phyloP scores from a whole-genome alignment of 1,140 invertebrate species.

The Bombus waltoni region DNA sequence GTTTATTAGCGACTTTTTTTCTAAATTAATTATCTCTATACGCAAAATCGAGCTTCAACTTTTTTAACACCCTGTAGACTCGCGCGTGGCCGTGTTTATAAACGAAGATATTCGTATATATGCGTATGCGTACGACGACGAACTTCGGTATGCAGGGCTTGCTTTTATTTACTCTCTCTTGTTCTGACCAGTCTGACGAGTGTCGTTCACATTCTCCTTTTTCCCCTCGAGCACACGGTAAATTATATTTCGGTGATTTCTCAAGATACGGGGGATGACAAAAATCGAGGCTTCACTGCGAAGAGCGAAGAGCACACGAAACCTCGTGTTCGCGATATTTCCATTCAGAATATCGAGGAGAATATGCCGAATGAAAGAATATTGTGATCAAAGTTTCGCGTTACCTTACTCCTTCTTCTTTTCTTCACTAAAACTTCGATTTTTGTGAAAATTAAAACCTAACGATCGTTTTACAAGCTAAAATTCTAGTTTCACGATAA shows the following conservation, averaged over 20 bases:
- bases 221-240: constrained; percentile 10
- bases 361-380: not conserved
- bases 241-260: constrained; percentile 51
- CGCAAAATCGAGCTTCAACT: not conserved
- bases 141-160: constrained; percentile 58
- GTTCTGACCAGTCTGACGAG: constrained; percentile 62
- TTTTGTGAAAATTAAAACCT: not conserved
- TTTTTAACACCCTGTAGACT: not conserved
- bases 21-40: not conserved
- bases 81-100: constrained; percentile 20
- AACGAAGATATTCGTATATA: constrained; percentile 17
- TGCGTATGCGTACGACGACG: constrained; percentile 14
- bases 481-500: too few species aligned
- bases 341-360: not conserved
- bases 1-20: not conserved
- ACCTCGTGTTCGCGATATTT: not conserved
- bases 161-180: constrained; percentile 63
- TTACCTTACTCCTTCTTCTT: not conserved
- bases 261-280: not conserved
- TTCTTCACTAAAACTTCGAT: not conserved
- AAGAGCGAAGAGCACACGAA: not conserved
- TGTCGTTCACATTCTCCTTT: constrained; percentile 59
- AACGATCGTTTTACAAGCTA: too few species aligned
- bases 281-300: not conserved
- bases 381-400: too few species aligned